A percentile compares a stretch with the other conserved stretches of the same genome.
Conservation (phyloP, 2,797 vertebrate genomes). For the Siniperca obscura region DNA sequence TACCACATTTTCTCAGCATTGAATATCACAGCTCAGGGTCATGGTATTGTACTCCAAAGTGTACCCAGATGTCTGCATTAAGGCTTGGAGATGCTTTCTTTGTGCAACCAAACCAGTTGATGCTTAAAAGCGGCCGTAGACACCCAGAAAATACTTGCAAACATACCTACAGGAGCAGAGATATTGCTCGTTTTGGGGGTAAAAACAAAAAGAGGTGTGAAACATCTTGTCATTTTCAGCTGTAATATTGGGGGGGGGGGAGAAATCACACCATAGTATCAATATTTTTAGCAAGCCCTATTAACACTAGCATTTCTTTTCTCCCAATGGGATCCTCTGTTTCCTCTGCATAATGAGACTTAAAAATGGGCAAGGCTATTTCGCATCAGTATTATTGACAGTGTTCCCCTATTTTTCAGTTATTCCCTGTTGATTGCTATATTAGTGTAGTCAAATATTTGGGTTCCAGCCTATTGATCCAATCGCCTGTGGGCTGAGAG, state of each 20-base stretch:
- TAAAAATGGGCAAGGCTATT: slow-evolving; percentile 39
- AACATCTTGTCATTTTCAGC: neutral
- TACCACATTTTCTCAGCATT: slow-evolving; percentile 44
- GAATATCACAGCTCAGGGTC: slow-evolving; percentile 36
- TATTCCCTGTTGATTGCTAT: slow-evolving; percentile 48
- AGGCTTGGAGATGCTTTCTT: slow-evolving; percentile 7
- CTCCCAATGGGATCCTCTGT: slow-evolving; percentile 18
- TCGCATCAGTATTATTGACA: slow-evolving; percentile 50
- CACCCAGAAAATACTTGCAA: neutral
- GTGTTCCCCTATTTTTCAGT: slow-evolving; percentile 19
- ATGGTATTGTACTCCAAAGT: slow-evolving; percentile 24
- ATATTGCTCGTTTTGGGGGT: neutral
- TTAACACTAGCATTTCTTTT: slow-evolving; percentile 21
- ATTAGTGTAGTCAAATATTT: slow-evolving; percentile 66
- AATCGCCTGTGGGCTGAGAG: slow-evolving; percentile 37
- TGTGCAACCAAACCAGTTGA: neutral
- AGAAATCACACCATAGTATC: neutral
- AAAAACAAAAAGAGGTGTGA: neutral
- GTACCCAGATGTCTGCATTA: slow-evolving; percentile 39
- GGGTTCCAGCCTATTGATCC: slow-evolving; percentile 59
- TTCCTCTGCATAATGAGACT: slow-evolving; percentile 42
- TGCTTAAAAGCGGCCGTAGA: neutral
- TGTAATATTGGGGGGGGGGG: neutral
- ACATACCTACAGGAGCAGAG: neutral
- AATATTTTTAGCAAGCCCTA: slow-evolving; percentile 6